phyloP scores from a whole-genome alignment of 2,797 vertebrate species.

The Pseudopleuronectes americanus region DNA sequence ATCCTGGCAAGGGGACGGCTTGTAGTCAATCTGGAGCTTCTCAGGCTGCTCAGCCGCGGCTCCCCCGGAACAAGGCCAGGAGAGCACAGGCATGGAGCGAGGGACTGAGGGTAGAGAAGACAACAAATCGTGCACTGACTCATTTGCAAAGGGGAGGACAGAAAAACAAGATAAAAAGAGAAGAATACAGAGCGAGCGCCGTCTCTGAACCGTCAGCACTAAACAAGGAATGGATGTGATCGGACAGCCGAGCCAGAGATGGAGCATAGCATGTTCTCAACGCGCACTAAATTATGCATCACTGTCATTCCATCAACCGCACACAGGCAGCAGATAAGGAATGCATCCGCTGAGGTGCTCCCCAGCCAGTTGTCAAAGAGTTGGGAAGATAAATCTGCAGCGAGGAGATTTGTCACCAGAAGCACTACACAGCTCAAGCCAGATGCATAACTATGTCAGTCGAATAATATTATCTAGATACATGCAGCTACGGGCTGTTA shows the following conservation, averaged over 20 bases:
- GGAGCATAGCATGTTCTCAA: constrained; percentile 69
- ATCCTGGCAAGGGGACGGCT: constrained; percentile 78
- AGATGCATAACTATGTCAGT: constrained; percentile 70
- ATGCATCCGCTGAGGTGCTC: constrained; percentile 77
- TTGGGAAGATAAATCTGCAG: constrained; percentile 76
- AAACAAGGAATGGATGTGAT: constrained; percentile 69
- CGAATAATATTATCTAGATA: constrained; percentile 66
- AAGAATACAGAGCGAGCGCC: constrained; percentile 43
- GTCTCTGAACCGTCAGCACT: constrained; percentile 56
- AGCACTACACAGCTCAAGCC: constrained; percentile 66
- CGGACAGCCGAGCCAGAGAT: constrained; percentile 71
- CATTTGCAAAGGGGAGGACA: constrained; percentile 35
- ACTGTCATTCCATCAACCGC: constrained; percentile 81
- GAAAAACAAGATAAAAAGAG: constrained; percentile 32
- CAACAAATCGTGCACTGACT: constrained; percentile 56
- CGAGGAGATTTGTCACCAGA: constrained; percentile 71
- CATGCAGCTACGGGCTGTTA: constrained; percentile 61
- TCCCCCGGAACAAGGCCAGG: constrained; percentile 54
- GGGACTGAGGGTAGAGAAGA: constrained; percentile 37
- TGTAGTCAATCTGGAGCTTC: constrained; percentile 80
- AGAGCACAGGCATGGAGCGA: constrained; percentile 43
- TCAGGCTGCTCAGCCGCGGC: constrained; percentile 69
- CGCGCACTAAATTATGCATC: constrained; percentile 83
- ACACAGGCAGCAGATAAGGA: constrained; percentile 77
- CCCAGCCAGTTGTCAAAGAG: constrained; percentile 75